A percentile compares a stretch with the other conserved stretches of the same genome.
Conservation (phyloP, 2,888 invertebrate genomes). For the Scaptomyza polygonia region DNA sequence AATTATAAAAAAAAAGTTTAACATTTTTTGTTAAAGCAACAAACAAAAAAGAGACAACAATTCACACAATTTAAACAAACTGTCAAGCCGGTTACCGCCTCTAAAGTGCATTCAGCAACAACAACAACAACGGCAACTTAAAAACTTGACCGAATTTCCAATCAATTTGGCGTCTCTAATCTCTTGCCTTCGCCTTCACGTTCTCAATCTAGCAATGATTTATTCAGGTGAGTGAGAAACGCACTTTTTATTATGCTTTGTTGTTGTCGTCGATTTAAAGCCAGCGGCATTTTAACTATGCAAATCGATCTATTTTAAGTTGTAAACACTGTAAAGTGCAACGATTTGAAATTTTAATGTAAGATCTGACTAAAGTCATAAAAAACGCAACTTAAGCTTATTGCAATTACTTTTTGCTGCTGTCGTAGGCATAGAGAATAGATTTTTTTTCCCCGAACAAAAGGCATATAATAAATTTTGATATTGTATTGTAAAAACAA, state of each 20-base stretch:
- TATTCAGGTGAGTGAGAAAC: constrained; percentile 71
- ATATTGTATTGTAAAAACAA: not conserved
- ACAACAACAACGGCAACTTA: constrained; percentile 11
- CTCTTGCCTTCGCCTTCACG: constrained; percentile 52
- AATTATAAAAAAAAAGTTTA: constrained; percentile 44
- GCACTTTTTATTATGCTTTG: constrained; percentile 40
- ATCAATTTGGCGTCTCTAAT: constrained; percentile 65
- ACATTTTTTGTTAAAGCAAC: constrained; percentile 27
- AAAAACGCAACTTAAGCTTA: constrained; percentile 57
- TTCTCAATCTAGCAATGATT: constrained; percentile 64
- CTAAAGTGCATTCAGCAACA: constrained; percentile 60
- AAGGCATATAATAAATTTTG: not conserved
- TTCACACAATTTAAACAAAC: constrained; percentile 29
- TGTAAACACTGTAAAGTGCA: constrained; percentile 25
- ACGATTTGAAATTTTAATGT: not conserved
- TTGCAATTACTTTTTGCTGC: constrained; percentile 43
- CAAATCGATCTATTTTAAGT: constrained; percentile 48
- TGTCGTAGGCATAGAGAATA: constrained; percentile 1
- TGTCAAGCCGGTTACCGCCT: constrained; percentile 68
- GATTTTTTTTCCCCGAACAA: not conserved
- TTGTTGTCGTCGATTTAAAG: constrained; percentile 5
- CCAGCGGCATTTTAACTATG: constrained; percentile 57
- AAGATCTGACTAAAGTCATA: constrained; percentile 37
- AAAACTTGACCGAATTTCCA: constrained; percentile 75
- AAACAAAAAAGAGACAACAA: constrained; percentile 7